phyloP scores from a whole-genome alignment of 2,113 vertebrate species.

The Rhegmatorhina hoffmannsi region DNA sequence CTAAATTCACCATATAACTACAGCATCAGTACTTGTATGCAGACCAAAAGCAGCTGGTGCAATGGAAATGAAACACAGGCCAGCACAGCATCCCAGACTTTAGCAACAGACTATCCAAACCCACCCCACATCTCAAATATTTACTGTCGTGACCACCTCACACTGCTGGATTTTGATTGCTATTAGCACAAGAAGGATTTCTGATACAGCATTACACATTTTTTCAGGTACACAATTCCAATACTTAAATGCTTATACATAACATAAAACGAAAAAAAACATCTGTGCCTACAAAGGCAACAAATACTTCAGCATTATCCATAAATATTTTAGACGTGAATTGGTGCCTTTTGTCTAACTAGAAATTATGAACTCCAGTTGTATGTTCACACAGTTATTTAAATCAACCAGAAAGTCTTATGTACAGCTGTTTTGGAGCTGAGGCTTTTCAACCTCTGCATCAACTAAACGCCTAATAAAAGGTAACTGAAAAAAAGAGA shows the following conservation, averaged over 20 bases:
- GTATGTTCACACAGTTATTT: not conserved
- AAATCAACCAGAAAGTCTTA: not conserved
- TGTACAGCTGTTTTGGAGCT: not conserved
- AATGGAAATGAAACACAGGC: not conserved
- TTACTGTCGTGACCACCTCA: not conserved
- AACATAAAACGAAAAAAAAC: not conserved
- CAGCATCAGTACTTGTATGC: rapidly evolving
- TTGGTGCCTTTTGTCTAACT: not conserved
- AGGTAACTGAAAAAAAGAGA: not conserved
- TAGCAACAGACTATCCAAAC: not conserved
- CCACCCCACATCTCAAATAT: not conserved
- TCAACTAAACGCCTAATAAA: not conserved
- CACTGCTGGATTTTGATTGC: not conserved
- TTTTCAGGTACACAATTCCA: not conserved
- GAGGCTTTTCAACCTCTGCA: not conserved
- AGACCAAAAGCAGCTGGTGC: not conserved
- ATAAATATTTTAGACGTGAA: not conserved
- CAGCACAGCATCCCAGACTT: not conserved
- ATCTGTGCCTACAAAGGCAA: not conserved
- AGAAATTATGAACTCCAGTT: not conserved
- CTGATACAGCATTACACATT: not conserved
- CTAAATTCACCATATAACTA: not conserved
- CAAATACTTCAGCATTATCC: not conserved
- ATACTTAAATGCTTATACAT: not conserved
- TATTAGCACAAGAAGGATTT: not conserved